Evolutionary conservation across 2,113 vertebrate species (phyloP), one percentile per base, ranked within the genome.

Genomic region (Burhinus bistriatus): DNA sequence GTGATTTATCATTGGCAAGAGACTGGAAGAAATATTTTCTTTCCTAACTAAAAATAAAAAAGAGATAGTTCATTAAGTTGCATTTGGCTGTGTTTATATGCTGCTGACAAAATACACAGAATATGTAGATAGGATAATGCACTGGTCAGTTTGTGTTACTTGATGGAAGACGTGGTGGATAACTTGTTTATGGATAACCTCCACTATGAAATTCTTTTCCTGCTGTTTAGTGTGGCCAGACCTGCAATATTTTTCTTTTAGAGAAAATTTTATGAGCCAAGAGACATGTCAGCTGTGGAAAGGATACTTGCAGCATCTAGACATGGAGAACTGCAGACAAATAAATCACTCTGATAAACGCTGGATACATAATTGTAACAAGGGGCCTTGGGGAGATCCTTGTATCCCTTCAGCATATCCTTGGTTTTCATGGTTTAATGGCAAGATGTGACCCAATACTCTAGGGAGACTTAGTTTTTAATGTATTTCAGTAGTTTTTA

Each of bases 291-390:
- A 87, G 57, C 80, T 92, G 64, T 66, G 72, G 59, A 93, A 95
- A 91, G 59, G 18, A 88, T 87, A 75, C 40, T 83, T 71, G 52
- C 44, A 89, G 59, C 57, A 92, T 81, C 64, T 55, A 81, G 68
- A 84, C 27, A 69, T 57, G 34, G 15, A 83, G 47, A 86, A 83
- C 55, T 82, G 52, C n/a, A 95, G 90, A 73, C 40, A 88, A 93
- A 94, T 91, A 94, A 94, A 86, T 95, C 90, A 94, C 51, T 55
- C 45, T 70, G 71, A 96, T 89, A 77, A 95, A 93, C 59, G 83
- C 54, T 71, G 76, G n/a, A 89, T 64, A 82, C 7, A 83, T 76
- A 95, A 93, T 18, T 73, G 27, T 70, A 90, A 70, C 51, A 58
- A 9, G 34, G 21, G 22, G 36, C 68, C 72, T 90, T 57, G 61